Evolutionary conservation across 2,113 vertebrate genomes (phyloP).

Genomic region (Epinephelus fuscoguttatus): DNA sequence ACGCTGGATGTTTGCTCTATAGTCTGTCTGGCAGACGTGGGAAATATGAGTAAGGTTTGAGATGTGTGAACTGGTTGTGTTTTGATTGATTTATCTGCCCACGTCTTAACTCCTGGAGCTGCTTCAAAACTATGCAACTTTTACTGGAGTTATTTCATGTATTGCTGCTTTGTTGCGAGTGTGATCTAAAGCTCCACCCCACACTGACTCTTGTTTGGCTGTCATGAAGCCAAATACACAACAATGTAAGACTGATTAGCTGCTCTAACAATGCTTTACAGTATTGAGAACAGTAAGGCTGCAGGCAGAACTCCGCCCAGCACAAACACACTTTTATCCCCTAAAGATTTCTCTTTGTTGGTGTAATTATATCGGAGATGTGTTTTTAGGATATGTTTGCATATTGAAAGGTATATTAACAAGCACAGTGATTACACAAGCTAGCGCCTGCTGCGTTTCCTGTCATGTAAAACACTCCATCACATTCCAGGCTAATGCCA

Average conservation of each 20-base stretch:
- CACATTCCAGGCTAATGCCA: slow-evolving; percentile 27
- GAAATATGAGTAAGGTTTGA: slow-evolving; percentile 13
- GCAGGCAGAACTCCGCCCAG: background rate
- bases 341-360: slow-evolving; percentile 28
- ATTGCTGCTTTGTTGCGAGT: slow-evolving; percentile 11
- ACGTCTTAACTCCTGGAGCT: slow-evolving; percentile 2
- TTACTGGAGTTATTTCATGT: background rate
- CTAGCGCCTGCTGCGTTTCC: slow-evolving; percentile 29
- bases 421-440: slow-evolving; percentile 45
- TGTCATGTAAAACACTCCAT: slow-evolving; percentile 44
- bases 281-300: slow-evolving; percentile 16
- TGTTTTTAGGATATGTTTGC: slow-evolving; percentile 37
- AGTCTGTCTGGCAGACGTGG: slow-evolving; percentile 13
- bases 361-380: slow-evolving; percentile 40
- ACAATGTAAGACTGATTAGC: slow-evolving; percentile 48
- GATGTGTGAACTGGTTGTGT: slow-evolving; percentile 22
- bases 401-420: slow-evolving; percentile 41
- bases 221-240: slow-evolving; percentile 34
- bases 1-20: slow-evolving; percentile 38
- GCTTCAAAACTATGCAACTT: slow-evolving; percentile 7
- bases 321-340: slow-evolving; percentile 27
- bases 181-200: background rate
- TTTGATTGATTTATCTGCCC: slow-evolving; percentile 40
- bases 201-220: background rate
- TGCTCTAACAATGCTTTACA: slow-evolving; percentile 17